phyloP scores from a whole-genome alignment of 2,113 vertebrate species.

The Aythya baeri region DNA sequence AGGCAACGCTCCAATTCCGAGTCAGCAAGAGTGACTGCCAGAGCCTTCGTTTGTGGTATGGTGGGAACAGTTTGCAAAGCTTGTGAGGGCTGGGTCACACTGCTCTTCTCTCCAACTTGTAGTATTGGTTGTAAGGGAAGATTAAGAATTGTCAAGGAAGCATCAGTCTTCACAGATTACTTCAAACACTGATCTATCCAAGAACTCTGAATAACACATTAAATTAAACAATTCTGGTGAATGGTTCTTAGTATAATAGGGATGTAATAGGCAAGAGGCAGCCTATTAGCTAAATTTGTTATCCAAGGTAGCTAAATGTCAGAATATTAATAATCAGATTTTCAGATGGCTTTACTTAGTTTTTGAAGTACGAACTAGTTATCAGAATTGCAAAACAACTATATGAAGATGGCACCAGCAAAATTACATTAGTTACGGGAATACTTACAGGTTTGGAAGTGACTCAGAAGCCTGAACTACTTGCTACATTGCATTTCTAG shows the following conservation, averaged over 20 bases:
- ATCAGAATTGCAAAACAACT: neutral
- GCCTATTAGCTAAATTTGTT: neutral
- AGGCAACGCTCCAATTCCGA: rapidly evolving
- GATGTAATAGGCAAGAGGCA: neutral
- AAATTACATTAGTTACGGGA: neutral
- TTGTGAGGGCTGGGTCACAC: neutral
- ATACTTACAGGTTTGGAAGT: neutral
- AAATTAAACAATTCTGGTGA: neutral
- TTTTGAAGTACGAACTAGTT: neutral
- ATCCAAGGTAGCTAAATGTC: neutral
- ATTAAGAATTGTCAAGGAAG: neutral
- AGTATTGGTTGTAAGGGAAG: neutral
- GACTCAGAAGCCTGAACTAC: neutral
- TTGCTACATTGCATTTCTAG: neutral
- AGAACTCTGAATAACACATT: neutral
- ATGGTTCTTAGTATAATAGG: neutral
- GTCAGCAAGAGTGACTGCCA: rapidly evolving
- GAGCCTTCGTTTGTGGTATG: rapidly evolving
- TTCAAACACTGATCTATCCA: neutral
- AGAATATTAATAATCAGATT: neutral
- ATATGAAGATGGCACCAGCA: neutral
- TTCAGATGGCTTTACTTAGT: neutral
- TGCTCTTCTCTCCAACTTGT: neutral
- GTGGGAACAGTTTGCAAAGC: neutral
- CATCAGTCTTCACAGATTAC: neutral